Evolutionary conservation across 2,888 invertebrate genomes (phyloP), one percentile per base, ranked within the genome.

Genomic region (Drosophila meridionalis): DNA sequence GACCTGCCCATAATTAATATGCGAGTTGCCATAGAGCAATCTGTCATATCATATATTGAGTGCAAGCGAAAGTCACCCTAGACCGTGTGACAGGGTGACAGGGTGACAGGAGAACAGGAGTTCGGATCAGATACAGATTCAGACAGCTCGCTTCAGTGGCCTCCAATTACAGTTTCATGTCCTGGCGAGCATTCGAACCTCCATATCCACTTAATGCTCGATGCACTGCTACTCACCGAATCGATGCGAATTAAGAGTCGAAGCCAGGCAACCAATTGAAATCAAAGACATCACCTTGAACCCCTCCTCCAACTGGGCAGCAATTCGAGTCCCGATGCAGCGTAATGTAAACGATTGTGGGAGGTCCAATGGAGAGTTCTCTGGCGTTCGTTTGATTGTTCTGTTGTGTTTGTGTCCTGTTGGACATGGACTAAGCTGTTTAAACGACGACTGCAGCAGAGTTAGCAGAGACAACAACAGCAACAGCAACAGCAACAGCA

Each of bases 1-100:
- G 34, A 66, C 59, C 59, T 45, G 69, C 55, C 68, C 68, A 83
- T 84, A 84, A 89, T 90, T 89, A 90, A 85, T 85, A 82, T 80
- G 69, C 64, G 68, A 73, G 82, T 76, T 71, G 42, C 75, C 89
- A 80, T 74, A 63, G 73, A 69, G 60, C 57, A 79, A 69, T 75
- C 68, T 71, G 80, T 80, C 80, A 75, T 58, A 59, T 42, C 48
- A 56, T n/a, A 64, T 40, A 34, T 30, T 57, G 58, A 77, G 52
- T 59, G 57, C 45, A 77, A 59, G 40, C 53, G 60, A 50, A 45
- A 64, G 50, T 48, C 69, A 67, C 69, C 48, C 72, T 28, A 42
- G 42, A 50, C 60, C 43, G 56, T 60, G 7, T 61, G 62, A 64
- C 71, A 71, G 32, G 52, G 9, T 59, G 58, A 63, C 68, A 73